A percentile compares a stretch with the other conserved stretches of the same genome.
Evolutionary conservation across 2,888 invertebrate genomes (phyloP).

Genomic region (Coenonympha arcania): DNA sequence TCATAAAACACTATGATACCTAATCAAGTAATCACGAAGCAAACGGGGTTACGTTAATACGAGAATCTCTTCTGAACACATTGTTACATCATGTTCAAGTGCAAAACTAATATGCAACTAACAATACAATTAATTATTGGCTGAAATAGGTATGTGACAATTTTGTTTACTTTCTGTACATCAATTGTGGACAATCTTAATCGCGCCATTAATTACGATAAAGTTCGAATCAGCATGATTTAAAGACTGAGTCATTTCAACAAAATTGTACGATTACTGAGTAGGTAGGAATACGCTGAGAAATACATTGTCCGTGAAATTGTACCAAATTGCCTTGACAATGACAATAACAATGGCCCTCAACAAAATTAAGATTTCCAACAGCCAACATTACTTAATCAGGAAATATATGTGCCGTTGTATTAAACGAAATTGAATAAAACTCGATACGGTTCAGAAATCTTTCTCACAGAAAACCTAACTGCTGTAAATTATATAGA

Average conservation of each 20-base stretch:
- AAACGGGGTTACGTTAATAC: no score
- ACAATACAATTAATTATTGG: background rate
- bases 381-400: slow-evolving; percentile 30
- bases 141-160: background rate
- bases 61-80: no score
- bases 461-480: slow-evolving; percentile 49
- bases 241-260: slow-evolving; percentile 10
- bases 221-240: background rate
- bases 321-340: slow-evolving; percentile 32
- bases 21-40: no score
- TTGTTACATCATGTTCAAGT: no score
- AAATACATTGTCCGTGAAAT: slow-evolving; percentile 19
- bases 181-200: background rate
- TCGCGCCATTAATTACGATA: background rate
- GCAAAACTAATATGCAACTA: no score
- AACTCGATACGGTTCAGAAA: slow-evolving; percentile 40
- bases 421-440: slow-evolving; percentile 30
- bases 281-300: slow-evolving; percentile 2
- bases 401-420: slow-evolving; percentile 27
- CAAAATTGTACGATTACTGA: slow-evolving; percentile 11
- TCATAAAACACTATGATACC: no score
- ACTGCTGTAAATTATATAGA: slow-evolving; percentile 17
- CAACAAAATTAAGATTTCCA: slow-evolving; percentile 26
- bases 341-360: slow-evolving; percentile 30
- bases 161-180: background rate